Percentiles rank a stretch among this genome's conserved stretches.
phyloP scores from a whole-genome alignment of 2,113 vertebrate species.

The Nerophis lumbriciformis region DNA sequence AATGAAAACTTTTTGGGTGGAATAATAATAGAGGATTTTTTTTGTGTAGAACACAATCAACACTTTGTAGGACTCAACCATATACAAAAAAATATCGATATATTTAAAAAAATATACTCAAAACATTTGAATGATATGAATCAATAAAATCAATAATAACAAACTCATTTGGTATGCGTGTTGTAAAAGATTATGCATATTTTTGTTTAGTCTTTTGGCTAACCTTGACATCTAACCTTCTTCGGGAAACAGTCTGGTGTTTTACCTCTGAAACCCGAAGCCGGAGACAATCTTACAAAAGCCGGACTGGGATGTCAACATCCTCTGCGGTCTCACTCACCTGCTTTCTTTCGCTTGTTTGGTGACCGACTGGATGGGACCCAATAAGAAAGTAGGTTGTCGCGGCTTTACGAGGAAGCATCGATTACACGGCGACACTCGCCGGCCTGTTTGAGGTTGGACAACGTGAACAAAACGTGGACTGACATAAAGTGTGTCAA shows the following conservation, averaged over 20 bases:
- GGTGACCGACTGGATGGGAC: conserved; percentile 33
- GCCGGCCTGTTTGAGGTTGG: conserved; percentile 3
- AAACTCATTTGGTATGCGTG: no score
- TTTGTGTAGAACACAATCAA: no score
- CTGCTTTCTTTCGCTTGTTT: conserved; percentile 31
- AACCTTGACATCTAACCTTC: conserved; percentile 20
- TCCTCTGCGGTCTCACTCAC: conserved; percentile 34
- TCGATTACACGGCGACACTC: conserved; percentile 22
- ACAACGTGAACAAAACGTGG: conserved; percentile 13
- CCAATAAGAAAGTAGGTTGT: conserved; percentile 27
- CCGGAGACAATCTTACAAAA: conserved; percentile 4
- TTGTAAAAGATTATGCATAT: neutral
- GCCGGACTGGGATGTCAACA: conserved; percentile 16
- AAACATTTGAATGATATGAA: no score
- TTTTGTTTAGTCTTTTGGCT: neutral
- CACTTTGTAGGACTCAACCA: no score
- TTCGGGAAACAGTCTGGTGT: conserved; percentile 5
- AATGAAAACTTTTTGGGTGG: no score
- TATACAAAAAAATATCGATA: no score
- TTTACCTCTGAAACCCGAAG: conserved; percentile 26
- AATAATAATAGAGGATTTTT: no score
- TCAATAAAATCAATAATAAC: no score
- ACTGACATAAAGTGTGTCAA: conserved; percentile 5
- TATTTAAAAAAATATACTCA: no score
- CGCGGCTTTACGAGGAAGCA: conserved; percentile 15